Evolutionary conservation across 2,797 vertebrate species (phyloP), one percentile per base, ranked within the genome.

Genomic region (Tarsius wallacei): DNA sequence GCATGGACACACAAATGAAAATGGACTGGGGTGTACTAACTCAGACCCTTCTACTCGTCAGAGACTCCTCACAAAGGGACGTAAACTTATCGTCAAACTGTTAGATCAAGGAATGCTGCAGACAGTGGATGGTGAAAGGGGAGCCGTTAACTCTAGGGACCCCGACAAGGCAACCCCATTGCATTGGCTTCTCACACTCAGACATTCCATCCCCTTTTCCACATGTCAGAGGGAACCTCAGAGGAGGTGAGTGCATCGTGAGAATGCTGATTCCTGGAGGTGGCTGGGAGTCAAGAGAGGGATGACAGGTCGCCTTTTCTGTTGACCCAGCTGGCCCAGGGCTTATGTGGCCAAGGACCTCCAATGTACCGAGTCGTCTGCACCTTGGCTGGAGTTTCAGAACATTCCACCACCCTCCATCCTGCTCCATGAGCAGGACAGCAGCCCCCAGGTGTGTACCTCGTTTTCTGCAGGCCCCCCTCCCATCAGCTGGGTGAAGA

Each of bases 401-500:
- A 28, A 49, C 16, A 24, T 2, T 70, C 24, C 57, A 28, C 19
- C 36, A 26, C 2, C 42, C 19, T 49, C 1, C 5, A 55, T 24
- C 13, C n/a, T 76, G 24, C 47, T 68, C 13, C 17, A 0, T 4
- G 47, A 42, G 21, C 24, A 2, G 19, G 17, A 47, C 1, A 0
- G 28, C 0, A 2, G 10, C 22, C 31, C 70, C 28, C 47, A 83
- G 36, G 12, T 0, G 14, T 13, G n/a, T 7, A 9, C 10, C 49
- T 86, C 19, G 1, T 55, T 26, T 1, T 33, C 97, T 95, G 16
- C 55, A 96, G 0, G 85, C 31, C 90, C 55, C 90, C 55, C 90
- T 86, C 64, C 24, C 51, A 96, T 66, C 76, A 97, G 51, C n/a
- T 63, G 93, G 82, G 71, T 55, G 91, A 93, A 93, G 28, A 47